These are phyloP conservation scores for Stenolophus ochropezus DNA, from an alignment of 2,888 invertebrate species.

Conservation along the genomic window DNA sequence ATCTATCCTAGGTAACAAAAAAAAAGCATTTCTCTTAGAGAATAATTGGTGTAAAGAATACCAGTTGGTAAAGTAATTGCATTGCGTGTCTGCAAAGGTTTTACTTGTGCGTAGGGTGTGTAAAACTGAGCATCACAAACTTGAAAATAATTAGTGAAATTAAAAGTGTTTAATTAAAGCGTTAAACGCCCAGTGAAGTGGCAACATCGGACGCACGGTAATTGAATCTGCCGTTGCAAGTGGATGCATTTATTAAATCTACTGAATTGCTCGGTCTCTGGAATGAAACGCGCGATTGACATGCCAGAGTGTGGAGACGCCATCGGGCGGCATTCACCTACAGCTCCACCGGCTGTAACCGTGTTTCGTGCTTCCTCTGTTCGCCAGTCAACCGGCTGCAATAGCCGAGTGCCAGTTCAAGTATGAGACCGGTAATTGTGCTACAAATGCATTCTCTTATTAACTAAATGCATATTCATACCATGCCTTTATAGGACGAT, in stretches of 20 bases:
- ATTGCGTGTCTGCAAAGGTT: too few relatives aligned
- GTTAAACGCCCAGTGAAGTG: slow-evolving; percentile 29
- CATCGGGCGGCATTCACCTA: not conserved
- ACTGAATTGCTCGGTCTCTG: slow-evolving; percentile 18
- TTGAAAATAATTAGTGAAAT: slow-evolving; percentile 45
- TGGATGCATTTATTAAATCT: slow-evolving; percentile 47
- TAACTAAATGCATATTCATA: slow-evolving; percentile 26
- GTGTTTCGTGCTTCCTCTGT: slow-evolving; percentile 6
- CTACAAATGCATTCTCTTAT: slow-evolving; percentile 9
- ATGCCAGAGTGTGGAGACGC: not conserved
- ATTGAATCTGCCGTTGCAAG: slow-evolving; percentile 41
- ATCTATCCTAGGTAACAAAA: too few relatives aligned
- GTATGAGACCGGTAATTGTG: slow-evolving; percentile 18
- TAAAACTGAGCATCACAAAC: not conserved
- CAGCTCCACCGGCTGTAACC: not conserved
- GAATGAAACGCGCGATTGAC: slow-evolving; percentile 29
- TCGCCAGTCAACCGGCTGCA: not conserved
- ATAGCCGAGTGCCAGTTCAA: not conserved
- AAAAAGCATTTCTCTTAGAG: too few relatives aligned
- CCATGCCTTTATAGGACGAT: not conserved
- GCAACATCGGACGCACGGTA: slow-evolving; percentile 4
- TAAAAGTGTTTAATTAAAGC: slow-evolving; percentile 25
- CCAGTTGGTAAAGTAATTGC: too few relatives aligned
- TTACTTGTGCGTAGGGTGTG: too few relatives aligned
- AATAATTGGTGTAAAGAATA: too few relatives aligned